Evolutionary conservation across 2,113 vertebrate genomes (phyloP), one percentile per base, ranked within the genome.

Genomic region (Genyomyrus donnyi): DNA sequence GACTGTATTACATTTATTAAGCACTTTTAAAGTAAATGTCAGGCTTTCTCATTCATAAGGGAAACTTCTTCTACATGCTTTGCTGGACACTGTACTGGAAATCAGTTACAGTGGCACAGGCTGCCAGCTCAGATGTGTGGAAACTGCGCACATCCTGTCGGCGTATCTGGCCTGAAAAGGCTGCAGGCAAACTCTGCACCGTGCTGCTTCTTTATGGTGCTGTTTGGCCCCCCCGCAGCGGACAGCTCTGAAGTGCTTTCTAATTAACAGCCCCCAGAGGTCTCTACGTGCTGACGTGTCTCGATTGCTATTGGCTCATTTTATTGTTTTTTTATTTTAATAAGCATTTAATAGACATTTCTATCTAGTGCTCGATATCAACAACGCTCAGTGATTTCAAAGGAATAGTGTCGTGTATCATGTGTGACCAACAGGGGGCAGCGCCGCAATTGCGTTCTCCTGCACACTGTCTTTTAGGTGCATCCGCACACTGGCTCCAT

Each of bases 401-500:
- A 74, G 13, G 31, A 5, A 42, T 7, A 42, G 35, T 42, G 35
- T 15, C 1, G 31, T 19, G 35, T 42, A 42, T 39, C 35, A 42
- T 17, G 17, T 42, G 74, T 80, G 35, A 80, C 74, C 74, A 8
- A 5, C 35, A 80, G 31, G 74, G 74, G 35, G 74, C 74, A 39
- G 74, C 35, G 31, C 15, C 13, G 17, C 21, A 39, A 1, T 49
- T 10, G 42, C 19, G 13, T 48, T 85, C 9, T 48, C 9, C 46
- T 15, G 19, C 6, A 10, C 24, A 50, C 17, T 87, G 27, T 39
- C 88, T 6, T 8, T 77, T 27, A 48, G 62, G 66, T 49, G 8
- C 46, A 4, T 77, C 45, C 3, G 1, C 74, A 92, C 39, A 58
- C 17, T 88, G 89, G 90, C 90, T 93, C 87, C 91, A 83, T 19